Evolutionary conservation across 2,797 vertebrate species (phyloP).

Genomic region (Gallirallus australis): DNA sequence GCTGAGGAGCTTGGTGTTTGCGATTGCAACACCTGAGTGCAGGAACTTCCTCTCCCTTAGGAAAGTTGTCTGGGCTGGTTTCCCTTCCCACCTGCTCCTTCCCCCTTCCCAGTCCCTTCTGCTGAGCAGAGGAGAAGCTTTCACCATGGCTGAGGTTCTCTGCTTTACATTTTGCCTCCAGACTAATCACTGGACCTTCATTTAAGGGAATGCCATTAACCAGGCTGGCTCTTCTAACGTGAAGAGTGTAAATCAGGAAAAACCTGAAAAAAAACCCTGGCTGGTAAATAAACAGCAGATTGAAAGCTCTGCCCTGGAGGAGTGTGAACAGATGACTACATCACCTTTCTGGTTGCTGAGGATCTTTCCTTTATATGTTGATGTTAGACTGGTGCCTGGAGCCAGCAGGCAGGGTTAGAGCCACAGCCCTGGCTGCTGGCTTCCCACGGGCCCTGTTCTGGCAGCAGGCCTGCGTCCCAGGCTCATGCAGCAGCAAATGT

Average conservation of each 20-base stretch:
- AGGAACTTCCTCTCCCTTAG: background rate
- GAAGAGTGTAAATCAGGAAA: background rate
- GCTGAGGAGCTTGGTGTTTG: background rate
- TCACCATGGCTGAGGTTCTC: background rate
- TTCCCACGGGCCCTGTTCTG: background rate
- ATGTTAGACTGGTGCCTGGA: background rate
- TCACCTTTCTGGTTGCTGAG: background rate
- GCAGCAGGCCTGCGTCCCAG: background rate
- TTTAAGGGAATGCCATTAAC: background rate
- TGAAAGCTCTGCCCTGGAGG: background rate
- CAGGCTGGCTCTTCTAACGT: background rate
- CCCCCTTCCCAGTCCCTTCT: background rate
- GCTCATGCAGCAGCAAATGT: background rate
- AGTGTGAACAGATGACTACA: background rate
- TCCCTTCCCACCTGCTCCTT: background rate
- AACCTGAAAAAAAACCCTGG: slow-evolving; percentile 27
- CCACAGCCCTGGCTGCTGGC: background rate
- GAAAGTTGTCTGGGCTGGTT: background rate
- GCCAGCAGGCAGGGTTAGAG: background rate
- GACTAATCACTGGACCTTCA: background rate
- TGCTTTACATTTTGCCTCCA: slow-evolving; percentile 25
- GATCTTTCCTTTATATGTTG: background rate
- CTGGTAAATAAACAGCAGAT: background rate
- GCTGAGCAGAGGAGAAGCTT: background rate
- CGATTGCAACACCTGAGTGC: background rate